Percentiles rank a stretch among this genome's conserved stretches.
phyloP scores from a whole-genome alignment of 2,888 invertebrate genomes.

The Hymenopus coronatus region DNA sequence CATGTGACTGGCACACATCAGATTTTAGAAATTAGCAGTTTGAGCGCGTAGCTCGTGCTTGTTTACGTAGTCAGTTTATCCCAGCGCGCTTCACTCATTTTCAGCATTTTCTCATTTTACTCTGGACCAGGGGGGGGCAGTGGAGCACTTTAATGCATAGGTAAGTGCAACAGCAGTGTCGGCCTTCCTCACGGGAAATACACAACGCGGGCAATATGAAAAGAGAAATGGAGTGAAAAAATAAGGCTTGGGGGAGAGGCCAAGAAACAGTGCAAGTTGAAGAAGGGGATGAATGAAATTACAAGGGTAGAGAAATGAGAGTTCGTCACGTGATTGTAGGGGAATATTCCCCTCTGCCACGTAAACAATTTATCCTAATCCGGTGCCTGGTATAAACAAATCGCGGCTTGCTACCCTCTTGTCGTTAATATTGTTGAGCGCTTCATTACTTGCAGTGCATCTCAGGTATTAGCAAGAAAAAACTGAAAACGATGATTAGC shows the following conservation, averaged over 20 bases:
- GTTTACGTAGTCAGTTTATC: too few relatives aligned
- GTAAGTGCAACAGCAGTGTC: neutral
- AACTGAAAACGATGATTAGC: too few relatives aligned
- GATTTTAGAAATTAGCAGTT: too few relatives aligned
- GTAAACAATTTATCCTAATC: neutral
- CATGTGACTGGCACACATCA: too few relatives aligned
- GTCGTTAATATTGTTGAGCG: too few relatives aligned
- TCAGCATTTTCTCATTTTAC: neutral
- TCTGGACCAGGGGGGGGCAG: neutral
- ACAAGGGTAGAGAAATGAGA: neutral
- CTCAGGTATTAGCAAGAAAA: too few relatives aligned
- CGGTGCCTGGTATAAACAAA: too few relatives aligned
- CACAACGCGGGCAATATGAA: neutral
- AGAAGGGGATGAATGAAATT: neutral
- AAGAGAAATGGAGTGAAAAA: constrained; percentile 13
- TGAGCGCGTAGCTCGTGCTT: too few relatives aligned
- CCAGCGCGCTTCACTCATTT: neutral
- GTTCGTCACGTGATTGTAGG: neutral
- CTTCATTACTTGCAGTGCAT: too few relatives aligned
- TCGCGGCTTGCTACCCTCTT: neutral
- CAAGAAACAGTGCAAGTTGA: neutral
- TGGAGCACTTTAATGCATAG: constrained; percentile 13
- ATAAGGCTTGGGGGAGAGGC: neutral
- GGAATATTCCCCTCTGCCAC: neutral
- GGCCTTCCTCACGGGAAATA: constrained; percentile 7